Evolutionary conservation across 2,888 invertebrate species (phyloP).

Genomic region (Athalia rosae): DNA sequence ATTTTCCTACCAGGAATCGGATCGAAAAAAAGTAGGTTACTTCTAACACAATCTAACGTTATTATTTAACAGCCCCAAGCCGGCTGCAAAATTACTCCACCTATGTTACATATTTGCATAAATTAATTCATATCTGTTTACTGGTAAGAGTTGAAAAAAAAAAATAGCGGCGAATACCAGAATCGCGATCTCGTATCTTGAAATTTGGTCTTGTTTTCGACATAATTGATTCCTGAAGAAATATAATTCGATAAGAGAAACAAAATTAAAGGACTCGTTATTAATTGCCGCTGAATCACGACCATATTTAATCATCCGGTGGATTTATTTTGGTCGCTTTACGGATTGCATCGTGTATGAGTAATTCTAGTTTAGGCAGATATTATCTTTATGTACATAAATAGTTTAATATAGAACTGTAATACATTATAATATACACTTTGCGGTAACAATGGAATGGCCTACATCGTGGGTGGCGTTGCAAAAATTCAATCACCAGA

Average conservation of each 20-base stretch:
- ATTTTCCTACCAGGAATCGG: conserved; percentile 28
- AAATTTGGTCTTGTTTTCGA: too few relatives aligned
- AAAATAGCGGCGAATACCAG: too few relatives aligned
- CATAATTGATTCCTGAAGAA: too few relatives aligned
- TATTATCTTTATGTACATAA: not conserved
- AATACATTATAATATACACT: conserved; percentile 29
- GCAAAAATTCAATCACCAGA: conserved; percentile 31
- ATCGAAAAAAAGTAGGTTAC: conserved; percentile 24
- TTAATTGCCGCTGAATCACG: too few relatives aligned
- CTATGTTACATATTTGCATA: conserved; percentile 7
- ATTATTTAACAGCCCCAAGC: conserved; percentile 49
- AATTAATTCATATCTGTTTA: not conserved
- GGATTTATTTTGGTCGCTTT: too few relatives aligned
- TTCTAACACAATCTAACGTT: not conserved
- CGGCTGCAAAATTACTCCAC: conserved; percentile 15
- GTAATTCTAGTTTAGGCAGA: conserved; percentile 7
- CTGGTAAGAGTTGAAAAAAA: not conserved
- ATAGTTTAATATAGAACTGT: conserved; percentile 1
- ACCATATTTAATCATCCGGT: too few relatives aligned
- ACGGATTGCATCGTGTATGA: too few relatives aligned
- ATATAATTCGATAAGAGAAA: too few relatives aligned
- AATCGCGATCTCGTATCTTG: too few relatives aligned
- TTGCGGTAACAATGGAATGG: conserved; percentile 29
- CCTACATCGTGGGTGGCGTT: conserved; percentile 26
- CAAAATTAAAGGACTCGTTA: too few relatives aligned